Conservation (phyloP, 2,797 vertebrate genomes). For the Phaenicophaeus curvirostris region DNA sequence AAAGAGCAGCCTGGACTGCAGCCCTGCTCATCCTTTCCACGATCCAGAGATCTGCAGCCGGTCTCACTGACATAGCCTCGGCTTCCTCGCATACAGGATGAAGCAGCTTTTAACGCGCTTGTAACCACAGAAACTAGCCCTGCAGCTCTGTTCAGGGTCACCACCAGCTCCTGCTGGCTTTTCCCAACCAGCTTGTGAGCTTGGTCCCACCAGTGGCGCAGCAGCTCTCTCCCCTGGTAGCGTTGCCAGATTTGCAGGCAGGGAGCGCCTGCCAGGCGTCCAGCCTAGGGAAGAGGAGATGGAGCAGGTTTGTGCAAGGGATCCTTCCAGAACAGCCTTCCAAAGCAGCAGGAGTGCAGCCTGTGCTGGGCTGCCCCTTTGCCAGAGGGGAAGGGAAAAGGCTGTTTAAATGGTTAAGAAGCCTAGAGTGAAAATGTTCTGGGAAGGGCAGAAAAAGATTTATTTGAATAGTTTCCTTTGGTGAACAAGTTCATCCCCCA, state of each 20-base stretch:
- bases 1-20: background rate
- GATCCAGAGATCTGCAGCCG: background rate
- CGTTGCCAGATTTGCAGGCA: background rate
- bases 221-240: background rate
- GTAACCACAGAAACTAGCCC: too few species aligned
- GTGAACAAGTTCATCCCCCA: background rate
- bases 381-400: background rate
- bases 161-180: background rate
- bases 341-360: background rate
- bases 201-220: background rate
- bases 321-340: background rate
- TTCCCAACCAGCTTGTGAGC: background rate
- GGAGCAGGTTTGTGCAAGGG: background rate
- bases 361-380: background rate
- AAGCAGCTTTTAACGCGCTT: rapidly evolving
- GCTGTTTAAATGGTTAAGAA: background rate
- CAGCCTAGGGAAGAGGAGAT: background rate
- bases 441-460: background rate
- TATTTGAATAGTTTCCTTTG: background rate
- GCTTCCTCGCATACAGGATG: rapidly evolving
- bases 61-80: background rate
- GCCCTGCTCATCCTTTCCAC: background rate
- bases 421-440: background rate
- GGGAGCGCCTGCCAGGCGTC: too few species aligned
- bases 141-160: background rate